These are phyloP conservation scores for Chiridota heheva DNA, from an alignment of 35 echinoderm and acorn worm genomes.

Conservation along the genomic window DNA sequence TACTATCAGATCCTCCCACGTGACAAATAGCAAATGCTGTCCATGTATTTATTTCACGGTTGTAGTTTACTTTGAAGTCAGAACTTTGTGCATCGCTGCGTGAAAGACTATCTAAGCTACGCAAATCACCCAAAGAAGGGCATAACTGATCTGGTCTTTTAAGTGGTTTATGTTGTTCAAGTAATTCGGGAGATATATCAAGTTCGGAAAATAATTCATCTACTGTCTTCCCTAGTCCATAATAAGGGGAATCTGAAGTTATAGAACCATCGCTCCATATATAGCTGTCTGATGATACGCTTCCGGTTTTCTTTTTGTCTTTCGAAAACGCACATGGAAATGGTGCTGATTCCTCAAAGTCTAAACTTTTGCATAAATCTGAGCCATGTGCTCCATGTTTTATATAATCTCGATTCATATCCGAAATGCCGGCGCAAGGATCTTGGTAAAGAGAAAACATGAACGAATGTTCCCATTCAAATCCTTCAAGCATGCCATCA, in stretches of 20 bases:
- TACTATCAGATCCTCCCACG: conserved; percentile 38
- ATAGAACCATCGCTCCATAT: conserved; percentile 49
- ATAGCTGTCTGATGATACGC: conserved; percentile 40
- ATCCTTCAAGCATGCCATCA: conserved; percentile 32
- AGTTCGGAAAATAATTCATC: conserved; percentile 40
- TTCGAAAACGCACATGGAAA: conserved; percentile 28
- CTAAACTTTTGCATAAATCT: conserved; percentile 22
- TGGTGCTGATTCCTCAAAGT: conserved; percentile 21
- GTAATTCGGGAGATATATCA: conserved; percentile 38
- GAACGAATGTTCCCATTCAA: conserved; percentile 51
- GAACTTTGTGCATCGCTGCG: conserved; percentile 13
- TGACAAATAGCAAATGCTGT: conserved; percentile 42
- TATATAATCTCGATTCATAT: conserved; percentile 15
- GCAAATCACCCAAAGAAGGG: conserved; percentile 29
- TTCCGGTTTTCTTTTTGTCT: conserved; percentile 18
- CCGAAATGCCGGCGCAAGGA: conserved; percentile 16
- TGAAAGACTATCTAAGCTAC: conserved; percentile 1
- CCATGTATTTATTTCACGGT: conserved; percentile 48
- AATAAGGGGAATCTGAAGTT: not conserved
- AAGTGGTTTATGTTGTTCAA: conserved; percentile 18
- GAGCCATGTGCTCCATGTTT: conserved; percentile 4
- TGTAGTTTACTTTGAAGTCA: conserved; percentile 39
- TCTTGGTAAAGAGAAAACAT: conserved; percentile 46
- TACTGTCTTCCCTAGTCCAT: conserved; percentile 31
- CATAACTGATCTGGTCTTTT: conserved; percentile 31